Conservation (phyloP, 1,140 invertebrate species). For the Diuraphis noxia region DNA sequence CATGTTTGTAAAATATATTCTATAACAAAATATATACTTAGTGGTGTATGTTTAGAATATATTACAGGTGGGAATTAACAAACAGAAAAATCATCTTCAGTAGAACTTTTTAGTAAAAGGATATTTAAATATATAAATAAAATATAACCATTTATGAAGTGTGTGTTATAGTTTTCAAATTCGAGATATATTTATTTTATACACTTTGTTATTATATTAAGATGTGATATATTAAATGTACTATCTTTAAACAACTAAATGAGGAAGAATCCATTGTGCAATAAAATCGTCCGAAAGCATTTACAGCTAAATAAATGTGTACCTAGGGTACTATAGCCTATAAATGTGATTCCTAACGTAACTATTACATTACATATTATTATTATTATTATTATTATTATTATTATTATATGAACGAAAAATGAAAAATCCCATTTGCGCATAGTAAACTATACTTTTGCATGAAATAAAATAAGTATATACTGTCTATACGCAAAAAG, state of each 20-base stretch:
- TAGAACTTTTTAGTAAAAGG: background rate
- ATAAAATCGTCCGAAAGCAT: background rate
- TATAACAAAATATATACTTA: too few species aligned
- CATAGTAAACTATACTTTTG: background rate
- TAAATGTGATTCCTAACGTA: background rate
- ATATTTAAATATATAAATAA: background rate
- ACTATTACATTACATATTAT: background rate
- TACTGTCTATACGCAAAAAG: background rate
- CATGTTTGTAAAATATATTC: too few species aligned
- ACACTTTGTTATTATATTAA: background rate
- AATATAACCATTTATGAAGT: background rate
- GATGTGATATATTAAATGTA: background rate
- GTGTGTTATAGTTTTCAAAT: background rate
- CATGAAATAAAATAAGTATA: background rate
- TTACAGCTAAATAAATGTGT: background rate
- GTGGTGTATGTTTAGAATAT: too few species aligned
- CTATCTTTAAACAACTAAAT: background rate
- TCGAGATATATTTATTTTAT: background rate
- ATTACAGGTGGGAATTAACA: too few species aligned
- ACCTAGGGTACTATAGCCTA: background rate
- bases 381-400: background rate
- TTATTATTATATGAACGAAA: background rate
- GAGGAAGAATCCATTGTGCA: background rate
- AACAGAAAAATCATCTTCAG: too few species aligned
- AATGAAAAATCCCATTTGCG: background rate